Base-by-base conservation (phyloP, 53 echinoderm and acorn worm species). In the Hippasteria phrygiana region DNA sequence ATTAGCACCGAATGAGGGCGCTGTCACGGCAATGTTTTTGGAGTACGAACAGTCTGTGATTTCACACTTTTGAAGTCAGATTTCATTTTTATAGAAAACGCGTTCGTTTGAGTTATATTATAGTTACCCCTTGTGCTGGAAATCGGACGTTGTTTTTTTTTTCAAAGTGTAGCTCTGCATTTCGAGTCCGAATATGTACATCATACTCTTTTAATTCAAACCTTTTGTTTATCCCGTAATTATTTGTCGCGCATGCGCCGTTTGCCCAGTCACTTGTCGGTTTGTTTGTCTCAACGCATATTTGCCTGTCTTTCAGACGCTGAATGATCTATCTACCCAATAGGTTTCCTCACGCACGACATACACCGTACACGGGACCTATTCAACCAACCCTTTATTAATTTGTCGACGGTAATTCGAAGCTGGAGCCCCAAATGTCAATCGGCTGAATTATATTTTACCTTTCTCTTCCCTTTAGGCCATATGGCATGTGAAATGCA, bases 401-500 rank as follows among this genome's bases (percentile, higher is more conserved):
- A 59, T 33, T 37, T 67, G 14, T 4, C 35, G 37, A 14, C 16
- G 41, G 72, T 72, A 72, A 72, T 41, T 18, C 22, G 72, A 42
- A 41, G 42, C 17, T 42, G 5, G 36, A 22, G 40, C 13, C 24
- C 43, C 20, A 42, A 70, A 72, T 72, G 72, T 37, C 72, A 72
- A 13, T 20, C 43, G 20, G 20, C 18, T 35, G 12, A 0, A 66
- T 42, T 72, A 22, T 72, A 72, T 72, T 40, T n/a, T 72, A 34
- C 72, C 43, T 42, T 39, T 40, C 43, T n/a, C 4, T 40, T 16
- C 43, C 72, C 72, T 18, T 42, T 20, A 42, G 41, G 72, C 42
- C 72, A 37, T 20, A 41, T 3, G 72, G 41, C 72, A 72, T 40
- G 72, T 72, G 72, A 72, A 14, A n/a, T 40, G 18, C 43, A 42